Base-by-base conservation (phyloP, 2,797 vertebrate species). In the Mus caroli region DNA sequence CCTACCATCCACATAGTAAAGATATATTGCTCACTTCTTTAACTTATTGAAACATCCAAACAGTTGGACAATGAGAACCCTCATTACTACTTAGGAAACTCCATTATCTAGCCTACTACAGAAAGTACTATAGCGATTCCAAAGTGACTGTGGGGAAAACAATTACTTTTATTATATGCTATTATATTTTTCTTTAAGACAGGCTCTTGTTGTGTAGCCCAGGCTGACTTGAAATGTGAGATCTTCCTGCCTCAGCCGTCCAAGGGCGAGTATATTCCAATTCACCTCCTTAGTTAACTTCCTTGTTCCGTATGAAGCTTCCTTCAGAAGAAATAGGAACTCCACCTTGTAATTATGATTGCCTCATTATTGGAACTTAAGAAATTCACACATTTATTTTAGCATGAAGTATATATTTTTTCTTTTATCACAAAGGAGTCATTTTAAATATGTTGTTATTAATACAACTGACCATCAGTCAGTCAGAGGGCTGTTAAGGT, bases 401-500 rank as follows among this genome's bases (percentile, higher is more conserved):
- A 54, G 28, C 8, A 54, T 52, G 11, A 71, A 75, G 1, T 84
- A 69, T 64, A 43, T 71, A 43, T 26, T 46, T 76, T 76, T 26
- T 76, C 40, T 46, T 43, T 75, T 56, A 91, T 93, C 7, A 92
- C 28, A 76, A 91, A 86, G 75, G n/a, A 52, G 24, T 64, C 50
- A 93, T 83, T 46, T 64, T 58, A 94, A 75, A 69, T 78, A 28
- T 54, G 4, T 0, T 86, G 62, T 71, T 12, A 60, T 75, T 62
- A 37, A 64, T 95, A 40, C 46, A 92, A 93, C 89, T 75, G 94
- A 43, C 19, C 54, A 4, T 71, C 75, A 83, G 13, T 78, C 73
- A 90, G 46, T 77, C 69, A 62, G 50, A 94, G 95, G 24, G 19
- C 83, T 46, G 43, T 89, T 90, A 67, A 95, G 9, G 52, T 95